A percentile compares a stretch with the other conserved stretches of the same genome.
Evolutionary conservation across 2,888 invertebrate genomes (phyloP).

Genomic region (Siphlonurus alternatus): DNA sequence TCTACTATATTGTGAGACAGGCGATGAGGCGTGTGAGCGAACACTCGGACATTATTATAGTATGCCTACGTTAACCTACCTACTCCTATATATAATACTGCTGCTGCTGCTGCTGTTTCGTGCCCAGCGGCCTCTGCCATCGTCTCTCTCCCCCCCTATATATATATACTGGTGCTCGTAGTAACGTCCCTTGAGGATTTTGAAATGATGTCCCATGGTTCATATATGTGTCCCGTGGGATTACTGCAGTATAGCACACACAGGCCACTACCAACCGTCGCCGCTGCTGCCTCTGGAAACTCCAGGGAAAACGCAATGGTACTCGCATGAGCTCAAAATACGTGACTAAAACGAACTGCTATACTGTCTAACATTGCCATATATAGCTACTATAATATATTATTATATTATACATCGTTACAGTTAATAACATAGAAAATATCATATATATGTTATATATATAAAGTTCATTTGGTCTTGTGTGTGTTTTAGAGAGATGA

Average conservation of each 20-base stretch:
- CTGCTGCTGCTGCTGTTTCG: background rate
- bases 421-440: too few relatives aligned
- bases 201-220: constrained; percentile 2
- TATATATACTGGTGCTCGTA: too few relatives aligned
- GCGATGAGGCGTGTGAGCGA: too few relatives aligned
- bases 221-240: constrained; percentile 1
- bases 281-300: background rate
- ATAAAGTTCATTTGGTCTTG: too few relatives aligned
- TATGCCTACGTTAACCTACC: too few relatives aligned
- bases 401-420: too few relatives aligned
- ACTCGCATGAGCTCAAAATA: background rate
- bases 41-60: too few relatives aligned
- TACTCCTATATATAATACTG: too few relatives aligned
- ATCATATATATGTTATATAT: too few relatives aligned
- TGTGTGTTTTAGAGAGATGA: too few relatives aligned
- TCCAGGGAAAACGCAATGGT: background rate
- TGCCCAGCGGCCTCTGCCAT: too few relatives aligned
- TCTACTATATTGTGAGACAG: too few relatives aligned
- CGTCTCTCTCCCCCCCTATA: background rate
- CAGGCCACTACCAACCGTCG: background rate
- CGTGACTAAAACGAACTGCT: background rate
- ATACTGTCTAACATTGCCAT: background rate
- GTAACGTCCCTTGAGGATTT: background rate
- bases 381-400: background rate
- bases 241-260: background rate